These are phyloP conservation scores for Callocephalon fimbriatum DNA, from an alignment of 2,113 vertebrate species.

Conservation along the genomic window DNA sequence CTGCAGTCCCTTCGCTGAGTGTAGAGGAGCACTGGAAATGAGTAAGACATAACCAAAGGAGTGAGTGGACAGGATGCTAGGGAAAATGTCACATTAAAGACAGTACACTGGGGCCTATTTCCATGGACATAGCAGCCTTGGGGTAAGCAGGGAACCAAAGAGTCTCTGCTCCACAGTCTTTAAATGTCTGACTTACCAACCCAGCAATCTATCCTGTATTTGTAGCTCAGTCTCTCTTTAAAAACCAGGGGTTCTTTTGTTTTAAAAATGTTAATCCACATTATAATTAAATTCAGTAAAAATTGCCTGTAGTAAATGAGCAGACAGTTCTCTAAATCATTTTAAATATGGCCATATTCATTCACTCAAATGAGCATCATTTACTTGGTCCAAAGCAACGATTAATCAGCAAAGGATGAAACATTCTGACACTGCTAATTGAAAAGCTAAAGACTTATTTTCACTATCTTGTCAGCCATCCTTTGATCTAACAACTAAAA, in stretches of 20 bases:
- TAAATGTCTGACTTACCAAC: not conserved
- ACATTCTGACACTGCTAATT: not conserved
- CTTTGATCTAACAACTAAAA: not conserved
- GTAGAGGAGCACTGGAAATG: not conserved
- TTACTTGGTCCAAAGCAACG: not conserved
- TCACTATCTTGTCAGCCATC: not conserved
- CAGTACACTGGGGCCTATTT: not conserved
- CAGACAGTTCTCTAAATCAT: not conserved
- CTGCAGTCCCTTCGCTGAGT: not conserved
- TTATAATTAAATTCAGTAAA: not conserved
- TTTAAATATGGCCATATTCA: not conserved
- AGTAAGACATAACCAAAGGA: not conserved
- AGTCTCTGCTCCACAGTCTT: not conserved
- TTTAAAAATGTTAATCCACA: not conserved
- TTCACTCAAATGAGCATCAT: not conserved
- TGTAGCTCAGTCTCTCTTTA: not conserved
- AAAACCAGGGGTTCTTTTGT: not conserved
- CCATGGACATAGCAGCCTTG: not conserved
- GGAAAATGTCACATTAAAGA: not conserved
- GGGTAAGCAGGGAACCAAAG: not conserved
- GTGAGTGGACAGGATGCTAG: accelerated
- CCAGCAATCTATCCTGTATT: not conserved
- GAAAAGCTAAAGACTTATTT: not conserved
- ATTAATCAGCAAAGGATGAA: slow-evolving; percentile 8
- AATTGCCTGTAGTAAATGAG: not conserved